Base-by-base conservation (phyloP, 1,140 invertebrate species). In the Delia radicum region DNA sequence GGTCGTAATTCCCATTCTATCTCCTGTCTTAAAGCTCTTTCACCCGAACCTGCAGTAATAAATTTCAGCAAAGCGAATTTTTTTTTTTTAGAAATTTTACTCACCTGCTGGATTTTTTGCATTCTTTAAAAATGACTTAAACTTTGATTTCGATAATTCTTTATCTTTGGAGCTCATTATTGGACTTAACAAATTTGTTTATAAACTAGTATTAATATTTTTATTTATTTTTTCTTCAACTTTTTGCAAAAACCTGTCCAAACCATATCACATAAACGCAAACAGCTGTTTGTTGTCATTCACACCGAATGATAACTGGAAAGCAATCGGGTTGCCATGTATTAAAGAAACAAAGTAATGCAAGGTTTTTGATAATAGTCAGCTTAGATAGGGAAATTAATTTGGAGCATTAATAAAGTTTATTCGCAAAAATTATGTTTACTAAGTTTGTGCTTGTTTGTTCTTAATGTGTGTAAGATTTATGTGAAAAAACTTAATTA, bases 1-100 rank as follows among this genome's bases (percentile, higher is more conserved):
- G 89, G 88, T 74, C 91, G 87, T 71, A 94, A 87, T 86, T 95
- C 94, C 80, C 90, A 91, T 80, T 94, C 90, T 78, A 94, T 88
- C 82, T 96, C 94, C 93, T 87, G 76, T 88, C 87, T 84, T 92
- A 91, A 82, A 91, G 93, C 85, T 89, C 89, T 87, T 81, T 89
- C 89, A 81, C 89, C 90, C 77, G 46, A 62, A 62, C 46, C 46
- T 74, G n/a, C n/a, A n/a, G n/a, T n/a, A n/a, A n/a, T n/a, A n/a
- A 24, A 1, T 37, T 26, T 13, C n/a, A n/a, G n/a, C 21, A 31
- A 67, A 74, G 2, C 7, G n/a, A 48, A n/a, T 24, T 37, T 24
- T 15, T 10, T 46, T 0, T 18, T 26, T 26, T 15, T 5, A 3
- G n/a, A 18, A 18, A n/a, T 3, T 72, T 27, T 29, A n/a, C n/a